Evolutionary conservation across 2,888 invertebrate genomes (phyloP).

Genomic region (Micoletzkya japonica): DNA sequence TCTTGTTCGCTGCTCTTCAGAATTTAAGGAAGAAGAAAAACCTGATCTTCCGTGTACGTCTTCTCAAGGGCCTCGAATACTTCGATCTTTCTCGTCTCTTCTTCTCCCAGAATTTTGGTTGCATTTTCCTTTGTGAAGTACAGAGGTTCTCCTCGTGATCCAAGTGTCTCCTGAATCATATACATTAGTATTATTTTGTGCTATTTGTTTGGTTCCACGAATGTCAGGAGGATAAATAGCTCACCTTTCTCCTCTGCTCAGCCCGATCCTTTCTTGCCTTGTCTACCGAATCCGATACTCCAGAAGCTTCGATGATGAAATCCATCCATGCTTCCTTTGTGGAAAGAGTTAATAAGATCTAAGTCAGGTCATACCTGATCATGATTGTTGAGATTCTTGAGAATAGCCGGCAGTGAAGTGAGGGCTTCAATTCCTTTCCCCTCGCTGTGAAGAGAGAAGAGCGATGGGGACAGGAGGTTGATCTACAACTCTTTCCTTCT

Average conservation of each 20-base stretch:
- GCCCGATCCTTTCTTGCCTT: slow-evolving; percentile 9
- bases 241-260: slow-evolving; percentile 4
- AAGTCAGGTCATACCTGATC: slow-evolving; percentile 3
- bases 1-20: background rate
- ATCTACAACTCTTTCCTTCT: slow-evolving; percentile 34
- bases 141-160: slow-evolving; percentile 42
- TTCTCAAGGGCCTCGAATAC: slow-evolving; percentile 54
- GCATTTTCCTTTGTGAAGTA: slow-evolving; percentile 53
- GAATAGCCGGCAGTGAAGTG: slow-evolving; percentile 50
- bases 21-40: slow-evolving; percentile 1
- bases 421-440: slow-evolving; percentile 53
- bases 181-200: background rate
- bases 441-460: slow-evolving; percentile 59
- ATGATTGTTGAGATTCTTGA: slow-evolving; percentile 39
- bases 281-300: slow-evolving; percentile 39
- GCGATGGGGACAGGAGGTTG: slow-evolving; percentile 58
- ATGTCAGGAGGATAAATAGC: background rate
- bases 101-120: slow-evolving; percentile 35
- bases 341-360: background rate
- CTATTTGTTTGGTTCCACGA: background rate
- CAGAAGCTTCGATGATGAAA: slow-evolving; percentile 57
- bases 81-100: slow-evolving; percentile 52
- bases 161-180: slow-evolving; percentile 26
- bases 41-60: slow-evolving; percentile 53
- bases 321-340: slow-evolving; percentile 61